These are phyloP conservation scores for Scomber colias DNA, from an alignment of 2,113 vertebrate genomes.

Conservation along the genomic window DNA sequence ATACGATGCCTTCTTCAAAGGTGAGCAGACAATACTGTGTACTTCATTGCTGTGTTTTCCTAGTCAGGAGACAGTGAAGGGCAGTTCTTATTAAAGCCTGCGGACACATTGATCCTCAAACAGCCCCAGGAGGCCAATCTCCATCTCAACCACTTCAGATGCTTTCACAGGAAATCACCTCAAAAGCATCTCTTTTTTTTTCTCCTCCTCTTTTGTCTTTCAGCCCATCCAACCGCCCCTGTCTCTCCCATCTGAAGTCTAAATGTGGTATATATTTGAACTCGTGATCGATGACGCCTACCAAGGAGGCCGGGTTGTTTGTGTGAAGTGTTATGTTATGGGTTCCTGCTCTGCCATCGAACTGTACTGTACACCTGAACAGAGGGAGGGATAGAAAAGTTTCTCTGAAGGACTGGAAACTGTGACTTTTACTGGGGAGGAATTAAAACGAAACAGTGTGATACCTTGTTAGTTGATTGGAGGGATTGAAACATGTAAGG, in stretches of 20 bases:
- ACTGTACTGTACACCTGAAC: neutral
- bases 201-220: constrained; percentile 22
- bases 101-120: constrained; percentile 70
- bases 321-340: constrained; percentile 3
- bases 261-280: constrained; percentile 57
- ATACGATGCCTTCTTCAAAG: neutral
- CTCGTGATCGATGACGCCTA: constrained; percentile 58
- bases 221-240: neutral
- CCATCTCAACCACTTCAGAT: constrained; percentile 62
- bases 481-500: neutral
- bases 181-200: constrained; percentile 41
- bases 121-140: constrained; percentile 71
- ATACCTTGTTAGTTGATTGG: neutral
- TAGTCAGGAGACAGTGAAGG: constrained; percentile 30
- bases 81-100: constrained; percentile 62
- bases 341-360: constrained; percentile 1
- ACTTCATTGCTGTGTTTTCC: constrained; percentile 33
- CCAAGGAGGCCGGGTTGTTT: constrained; percentile 32
- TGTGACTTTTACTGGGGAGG: constrained; percentile 1
- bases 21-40: neutral
- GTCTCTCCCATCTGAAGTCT: constrained; percentile 48
- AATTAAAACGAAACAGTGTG: neutral
- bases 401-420: neutral
- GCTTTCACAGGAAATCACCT: constrained; percentile 70
- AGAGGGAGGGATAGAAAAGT: constrained; percentile 8